Base-by-base conservation (phyloP, 2,113 vertebrate species). In the Albula goreensis region DNA sequence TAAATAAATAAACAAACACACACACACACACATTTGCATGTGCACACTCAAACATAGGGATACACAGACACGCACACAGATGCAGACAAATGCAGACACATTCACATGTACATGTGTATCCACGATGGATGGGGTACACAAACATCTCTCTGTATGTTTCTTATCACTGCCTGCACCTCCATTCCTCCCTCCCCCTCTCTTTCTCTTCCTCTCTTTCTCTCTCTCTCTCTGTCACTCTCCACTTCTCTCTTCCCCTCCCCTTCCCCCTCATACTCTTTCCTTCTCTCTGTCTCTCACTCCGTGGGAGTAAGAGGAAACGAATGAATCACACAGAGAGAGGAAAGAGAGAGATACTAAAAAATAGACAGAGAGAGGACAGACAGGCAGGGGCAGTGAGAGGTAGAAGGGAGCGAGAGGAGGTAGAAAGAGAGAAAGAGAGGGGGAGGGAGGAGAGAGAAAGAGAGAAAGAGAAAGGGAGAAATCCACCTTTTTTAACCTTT, bases 331-430 rank as follows among this genome's bases (percentile, higher is more conserved):
- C 4, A 25, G 66, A 10, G 66, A 63, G 60, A 3, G 60, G n/a
- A n/a, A n/a, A 11, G 53, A 56, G 53, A 56, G 53, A 56, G 53
- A 56, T 56, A 56, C 53, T 6, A 11, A 83, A 51, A 60, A 81
- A 88, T 78, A 88, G 77, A 89, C 81, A 88, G 91, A 91, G 85
- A 82, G 86, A 89, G 70, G 80, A 52, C 8, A 52, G 80, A 52
- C 3, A 70, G 63, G n/a, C 2, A 70, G 66, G 9, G 66, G 25
- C 22, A 31, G 63, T 22, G 17, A 70, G 63, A 70, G n/a, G n/a
- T n/a, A n/a, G n/a, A n/a, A n/a, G n/a, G n/a, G 63, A 70, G 63
- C 1, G 63, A 70, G 63, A 5, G 63, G 17, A 22, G 19, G 6
- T 3, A 70, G 17, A n/a, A 3, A 70, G 63, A n/a, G 63, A 3